Percentiles rank a stretch among this genome's conserved stretches.
Evolutionary conservation across 2,888 invertebrate genomes (phyloP).

Genomic region (Epinotia brunnichana): DNA sequence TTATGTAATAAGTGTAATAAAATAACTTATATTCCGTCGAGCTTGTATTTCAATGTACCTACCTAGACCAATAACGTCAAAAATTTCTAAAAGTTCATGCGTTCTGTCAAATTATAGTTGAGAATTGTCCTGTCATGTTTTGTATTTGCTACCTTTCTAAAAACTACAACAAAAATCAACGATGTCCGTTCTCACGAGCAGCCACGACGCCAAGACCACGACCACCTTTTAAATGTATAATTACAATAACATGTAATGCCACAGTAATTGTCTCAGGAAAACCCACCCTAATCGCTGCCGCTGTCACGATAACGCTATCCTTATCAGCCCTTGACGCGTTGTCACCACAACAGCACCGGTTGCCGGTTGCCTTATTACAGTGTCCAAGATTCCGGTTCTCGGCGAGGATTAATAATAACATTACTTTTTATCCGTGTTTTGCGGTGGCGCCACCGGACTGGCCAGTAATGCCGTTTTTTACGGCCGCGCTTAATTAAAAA

Average conservation of each 20-base stretch:
- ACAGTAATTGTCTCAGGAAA: not conserved
- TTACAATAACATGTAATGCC: conserved; percentile 2
- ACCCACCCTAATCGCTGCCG: not conserved
- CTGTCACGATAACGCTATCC: conserved; percentile 47
- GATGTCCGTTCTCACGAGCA: not conserved
- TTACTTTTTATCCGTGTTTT: conserved; percentile 61
- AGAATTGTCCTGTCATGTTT: no score
- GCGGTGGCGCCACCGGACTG: conserved; percentile 69
- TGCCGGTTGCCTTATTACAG: conserved; percentile 35
- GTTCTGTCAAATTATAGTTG: no score
- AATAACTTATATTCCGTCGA: no score
- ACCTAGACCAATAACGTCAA: no score
- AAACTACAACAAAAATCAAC: not conserved
- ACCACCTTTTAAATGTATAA: not conserved
- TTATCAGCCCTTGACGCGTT: conserved; percentile 53
- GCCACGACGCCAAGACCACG: no score
- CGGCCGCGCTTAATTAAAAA: conserved; percentile 56
- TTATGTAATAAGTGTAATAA: no score
- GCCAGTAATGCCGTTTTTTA: conserved; percentile 52
- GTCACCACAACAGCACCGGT: conserved; percentile 59
- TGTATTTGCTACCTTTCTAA: not conserved
- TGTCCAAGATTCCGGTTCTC: conserved; percentile 56
- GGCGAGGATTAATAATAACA: conserved; percentile 72
- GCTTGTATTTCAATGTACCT: no score
- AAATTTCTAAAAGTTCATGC: no score